phyloP scores from a whole-genome alignment of 2,113 vertebrate species.

The cat (Felis catus) region DNA sequence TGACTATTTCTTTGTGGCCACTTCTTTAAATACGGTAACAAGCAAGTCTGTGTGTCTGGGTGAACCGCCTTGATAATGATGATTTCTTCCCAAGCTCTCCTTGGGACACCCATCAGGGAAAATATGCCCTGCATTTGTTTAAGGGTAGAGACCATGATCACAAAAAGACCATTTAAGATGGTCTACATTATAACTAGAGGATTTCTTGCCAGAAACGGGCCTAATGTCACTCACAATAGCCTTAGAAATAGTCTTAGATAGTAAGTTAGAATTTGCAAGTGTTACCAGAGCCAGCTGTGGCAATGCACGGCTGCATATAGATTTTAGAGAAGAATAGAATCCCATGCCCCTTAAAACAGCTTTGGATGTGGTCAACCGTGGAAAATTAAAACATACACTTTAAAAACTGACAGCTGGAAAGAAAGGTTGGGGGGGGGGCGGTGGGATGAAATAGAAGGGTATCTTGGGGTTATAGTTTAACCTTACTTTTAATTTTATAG shows the following conservation, averaged over 20 bases:
- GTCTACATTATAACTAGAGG: constrained; percentile 80
- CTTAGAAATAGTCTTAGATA: constrained; percentile 80
- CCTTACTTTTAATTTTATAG: constrained; percentile 9
- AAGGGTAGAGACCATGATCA: constrained; percentile 81
- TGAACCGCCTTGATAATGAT: constrained; percentile 86
- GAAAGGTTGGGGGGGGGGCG: background rate
- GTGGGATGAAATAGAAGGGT: background rate
- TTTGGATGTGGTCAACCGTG: constrained; percentile 59
- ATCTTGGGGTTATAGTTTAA: background rate
- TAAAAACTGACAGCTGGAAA: constrained; percentile 74
- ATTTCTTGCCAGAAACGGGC: constrained; percentile 76
- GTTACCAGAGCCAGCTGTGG: constrained; percentile 73
- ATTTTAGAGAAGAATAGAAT: constrained; percentile 71
- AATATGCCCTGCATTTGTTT: constrained; percentile 81
- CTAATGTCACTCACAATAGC: constrained; percentile 77
- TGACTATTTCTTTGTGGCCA: constrained; percentile 93
- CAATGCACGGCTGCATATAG: constrained; percentile 63
- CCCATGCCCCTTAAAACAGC: constrained; percentile 55
- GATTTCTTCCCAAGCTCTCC: constrained; percentile 78
- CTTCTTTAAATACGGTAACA: constrained; percentile 89
- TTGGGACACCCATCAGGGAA: constrained; percentile 55
- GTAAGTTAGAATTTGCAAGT: constrained; percentile 81
- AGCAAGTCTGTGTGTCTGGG: constrained; percentile 87
- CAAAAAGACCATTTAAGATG: constrained; percentile 87
- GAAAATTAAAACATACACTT: constrained; percentile 78